Percentiles rank a stretch among this genome's conserved stretches.
Evolutionary conservation across 2,113 vertebrate species (phyloP).

Genomic region (Limanda limanda): DNA sequence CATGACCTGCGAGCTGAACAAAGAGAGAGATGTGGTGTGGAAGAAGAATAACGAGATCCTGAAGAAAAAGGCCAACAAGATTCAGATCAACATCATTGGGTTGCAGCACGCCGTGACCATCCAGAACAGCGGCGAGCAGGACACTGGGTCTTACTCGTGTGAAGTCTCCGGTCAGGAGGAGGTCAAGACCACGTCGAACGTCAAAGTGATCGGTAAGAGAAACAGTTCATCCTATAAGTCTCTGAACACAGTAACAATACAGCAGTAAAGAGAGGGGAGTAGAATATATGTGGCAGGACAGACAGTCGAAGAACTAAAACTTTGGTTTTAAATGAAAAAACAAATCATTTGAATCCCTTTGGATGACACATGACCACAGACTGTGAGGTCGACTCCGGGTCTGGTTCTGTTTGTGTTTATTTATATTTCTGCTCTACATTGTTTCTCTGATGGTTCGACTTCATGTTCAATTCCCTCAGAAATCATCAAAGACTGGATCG

Average conservation of each 20-base stretch:
- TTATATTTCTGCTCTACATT: background rate
- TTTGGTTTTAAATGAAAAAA: too few species aligned
- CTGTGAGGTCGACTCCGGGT: too few species aligned
- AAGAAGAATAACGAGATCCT: conserved; percentile 89
- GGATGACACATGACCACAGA: too few species aligned
- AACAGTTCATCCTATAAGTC: background rate
- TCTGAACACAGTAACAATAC: too few species aligned
- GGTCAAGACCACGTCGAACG: conserved; percentile 87
- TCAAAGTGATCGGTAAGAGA: conserved; percentile 91
- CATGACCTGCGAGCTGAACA: conserved; percentile 94
- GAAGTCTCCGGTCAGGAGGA: conserved; percentile 82
- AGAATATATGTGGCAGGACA: background rate
- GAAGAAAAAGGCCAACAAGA: conserved; percentile 81
- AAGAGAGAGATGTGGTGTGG: conserved; percentile 93
- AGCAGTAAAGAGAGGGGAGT: background rate
- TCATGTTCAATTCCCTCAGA: conserved; percentile 79
- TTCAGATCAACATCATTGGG: conserved; percentile 90
- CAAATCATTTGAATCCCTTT: too few species aligned
- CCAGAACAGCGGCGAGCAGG: conserved; percentile 83
- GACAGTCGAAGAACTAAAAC: fast-evolving
- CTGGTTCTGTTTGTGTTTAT: background rate
- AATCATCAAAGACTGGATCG: conserved; percentile 95
- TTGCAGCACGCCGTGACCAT: conserved; percentile 89
- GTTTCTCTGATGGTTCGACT: background rate
- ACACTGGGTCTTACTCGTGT: conserved; percentile 89